Evolutionary conservation across 2,113 vertebrate species (phyloP).

Genomic region (Cinclus mexicanus): DNA sequence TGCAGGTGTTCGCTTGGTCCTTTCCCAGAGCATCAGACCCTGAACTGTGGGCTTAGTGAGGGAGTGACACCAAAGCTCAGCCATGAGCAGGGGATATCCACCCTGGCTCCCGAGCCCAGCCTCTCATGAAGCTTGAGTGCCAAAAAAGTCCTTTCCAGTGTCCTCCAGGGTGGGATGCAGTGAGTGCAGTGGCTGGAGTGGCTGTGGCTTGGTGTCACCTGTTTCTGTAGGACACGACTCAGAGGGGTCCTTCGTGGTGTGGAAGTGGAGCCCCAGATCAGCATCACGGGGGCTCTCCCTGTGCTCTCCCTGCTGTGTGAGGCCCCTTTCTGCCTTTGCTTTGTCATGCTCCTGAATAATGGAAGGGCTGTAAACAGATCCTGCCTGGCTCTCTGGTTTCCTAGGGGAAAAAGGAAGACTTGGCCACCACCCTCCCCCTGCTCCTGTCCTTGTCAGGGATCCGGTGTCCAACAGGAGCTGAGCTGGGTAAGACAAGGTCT

Average conservation of each 20-base stretch:
- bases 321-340: background rate
- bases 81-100: background rate
- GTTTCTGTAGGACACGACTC: rapidly evolving
- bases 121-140: background rate
- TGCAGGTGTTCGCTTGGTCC: background rate
- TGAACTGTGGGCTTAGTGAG: rapidly evolving
- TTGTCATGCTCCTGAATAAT: constrained; percentile 38
- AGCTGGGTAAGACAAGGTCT: background rate
- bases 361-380: background rate
- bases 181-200: rapidly evolving
- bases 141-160: background rate
- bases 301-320: background rate
- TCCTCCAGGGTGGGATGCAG: background rate
- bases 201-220: background rate
- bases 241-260: background rate
- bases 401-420: background rate
- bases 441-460: background rate
- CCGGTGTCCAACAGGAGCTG: background rate
- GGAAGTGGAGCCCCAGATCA: background rate
- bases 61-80: background rate
- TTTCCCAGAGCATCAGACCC: background rate
- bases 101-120: background rate
- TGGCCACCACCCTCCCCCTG: background rate
- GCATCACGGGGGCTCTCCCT: rapidly evolving
- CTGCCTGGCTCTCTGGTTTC: background rate